phyloP scores from a whole-genome alignment of 2,113 vertebrate species.

The Ondatra zibethicus region DNA sequence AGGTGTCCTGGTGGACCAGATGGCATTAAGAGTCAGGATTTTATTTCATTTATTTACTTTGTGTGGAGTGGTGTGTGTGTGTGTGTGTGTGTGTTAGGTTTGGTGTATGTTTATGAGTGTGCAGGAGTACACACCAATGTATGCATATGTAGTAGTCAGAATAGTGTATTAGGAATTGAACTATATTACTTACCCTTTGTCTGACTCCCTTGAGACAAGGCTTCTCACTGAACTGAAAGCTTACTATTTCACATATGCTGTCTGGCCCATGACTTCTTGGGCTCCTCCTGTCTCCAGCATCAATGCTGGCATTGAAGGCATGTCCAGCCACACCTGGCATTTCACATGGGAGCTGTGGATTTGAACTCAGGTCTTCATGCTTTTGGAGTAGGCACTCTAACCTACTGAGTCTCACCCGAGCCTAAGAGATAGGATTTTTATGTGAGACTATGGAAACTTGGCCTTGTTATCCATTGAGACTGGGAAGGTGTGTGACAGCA shows the following conservation, averaged over 20 bases:
- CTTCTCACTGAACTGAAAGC: neutral
- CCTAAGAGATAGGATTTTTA: too few relatives aligned
- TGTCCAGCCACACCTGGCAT: neutral
- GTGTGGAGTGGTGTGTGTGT: neutral
- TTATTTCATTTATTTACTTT: neutral
- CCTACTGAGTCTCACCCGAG: too few relatives aligned
- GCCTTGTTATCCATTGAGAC: neutral
- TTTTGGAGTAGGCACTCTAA: neutral
- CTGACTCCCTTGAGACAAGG: neutral
- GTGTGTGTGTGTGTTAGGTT: neutral
- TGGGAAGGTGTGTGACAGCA: neutral
- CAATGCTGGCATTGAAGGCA: neutral
- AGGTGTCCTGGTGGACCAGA: neutral
- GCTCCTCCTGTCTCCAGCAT: neutral
- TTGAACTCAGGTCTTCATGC: neutral
- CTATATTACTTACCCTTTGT: neutral
- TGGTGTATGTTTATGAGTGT: neutral
- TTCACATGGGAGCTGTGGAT: neutral
- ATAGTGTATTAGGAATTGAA: too few relatives aligned
- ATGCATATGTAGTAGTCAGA: neutral
- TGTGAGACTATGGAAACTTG: neutral
- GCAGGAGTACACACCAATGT: neutral
- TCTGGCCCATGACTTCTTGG: neutral
- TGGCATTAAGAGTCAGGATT: too few relatives aligned
- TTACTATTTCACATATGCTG: neutral